These are phyloP conservation scores for Harpagoxenus sublaevis DNA, from an alignment of 2,888 invertebrate species.

Conservation along the genomic window DNA sequence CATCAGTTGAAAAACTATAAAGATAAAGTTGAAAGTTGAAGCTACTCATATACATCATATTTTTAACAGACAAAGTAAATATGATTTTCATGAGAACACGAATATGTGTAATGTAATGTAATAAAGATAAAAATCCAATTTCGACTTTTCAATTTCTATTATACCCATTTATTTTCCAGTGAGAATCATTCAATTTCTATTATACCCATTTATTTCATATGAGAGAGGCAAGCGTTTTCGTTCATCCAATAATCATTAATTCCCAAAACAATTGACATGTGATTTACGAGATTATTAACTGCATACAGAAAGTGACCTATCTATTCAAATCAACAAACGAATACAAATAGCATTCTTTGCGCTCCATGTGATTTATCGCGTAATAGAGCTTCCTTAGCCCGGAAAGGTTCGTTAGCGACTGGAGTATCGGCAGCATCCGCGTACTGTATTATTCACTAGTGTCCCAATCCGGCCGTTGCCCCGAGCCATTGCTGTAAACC, in stretches of 20 bases:
- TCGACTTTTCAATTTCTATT: neutral
- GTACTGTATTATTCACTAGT: constrained; percentile 58
- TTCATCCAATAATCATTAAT: constrained; percentile 47
- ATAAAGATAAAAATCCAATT: neutral
- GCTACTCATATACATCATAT: neutral
- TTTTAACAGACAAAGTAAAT: neutral
- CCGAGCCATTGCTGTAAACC: constrained; percentile 58
- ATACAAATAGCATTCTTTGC: constrained; percentile 50
- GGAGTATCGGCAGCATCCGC: constrained; percentile 50
- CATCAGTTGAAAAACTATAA: neutral
- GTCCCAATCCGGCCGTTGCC: constrained; percentile 57
- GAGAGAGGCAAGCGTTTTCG: constrained; percentile 29
- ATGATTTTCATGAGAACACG: neutral
- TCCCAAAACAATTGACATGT: neutral
- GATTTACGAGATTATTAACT: constrained; percentile 60
- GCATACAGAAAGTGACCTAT: constrained; percentile 46
- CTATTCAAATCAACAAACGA: constrained; percentile 54
- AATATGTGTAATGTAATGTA: neutral
- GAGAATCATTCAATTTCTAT: neutral
- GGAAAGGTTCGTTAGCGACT: constrained; percentile 61
- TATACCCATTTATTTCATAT: constrained; percentile 30
- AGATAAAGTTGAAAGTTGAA: constrained; percentile 7
- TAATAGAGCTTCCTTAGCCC: constrained; percentile 48
- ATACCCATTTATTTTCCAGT: neutral
- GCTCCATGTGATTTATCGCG: constrained; percentile 13